phyloP scores from a whole-genome alignment of 2,888 invertebrate genomes.

The Standfussiana lucernea region DNA sequence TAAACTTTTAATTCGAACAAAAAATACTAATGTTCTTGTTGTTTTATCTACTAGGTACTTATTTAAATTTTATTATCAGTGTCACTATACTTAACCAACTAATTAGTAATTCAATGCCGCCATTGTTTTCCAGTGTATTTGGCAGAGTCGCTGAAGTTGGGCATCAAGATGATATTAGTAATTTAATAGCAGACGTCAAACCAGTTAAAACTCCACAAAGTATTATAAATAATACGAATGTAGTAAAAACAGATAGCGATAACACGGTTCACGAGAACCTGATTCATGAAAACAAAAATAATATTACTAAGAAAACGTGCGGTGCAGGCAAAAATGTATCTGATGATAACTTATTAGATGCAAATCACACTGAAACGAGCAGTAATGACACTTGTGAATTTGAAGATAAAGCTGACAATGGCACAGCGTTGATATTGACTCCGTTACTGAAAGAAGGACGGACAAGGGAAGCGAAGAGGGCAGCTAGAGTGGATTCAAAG shows the following conservation, averaged over 20 bases:
- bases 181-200: slow-evolving; percentile 54
- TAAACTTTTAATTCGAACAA: neutral
- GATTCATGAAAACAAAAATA: slow-evolving; percentile 26
- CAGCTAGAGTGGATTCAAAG: slow-evolving; percentile 75
- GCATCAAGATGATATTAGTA: slow-evolving; percentile 59
- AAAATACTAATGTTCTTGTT: slow-evolving; percentile 12
- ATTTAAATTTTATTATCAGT: slow-evolving; percentile 24
- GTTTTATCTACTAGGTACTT: neutral
- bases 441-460: slow-evolving; percentile 81
- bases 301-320: slow-evolving; percentile 49
- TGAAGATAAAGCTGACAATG: slow-evolving; percentile 71
- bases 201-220: slow-evolving; percentile 39
- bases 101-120: slow-evolving; percentile 24
- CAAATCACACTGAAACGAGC: slow-evolving; percentile 45
- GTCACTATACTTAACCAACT: slow-evolving; percentile 11
- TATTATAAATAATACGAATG: slow-evolving; percentile 36
- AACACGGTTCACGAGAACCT: slow-evolving; percentile 36
- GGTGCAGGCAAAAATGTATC: slow-evolving; percentile 50
- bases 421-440: slow-evolving; percentile 82
- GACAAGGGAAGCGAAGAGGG: slow-evolving; percentile 81
- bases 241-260: slow-evolving; percentile 46
- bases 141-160: slow-evolving; percentile 72
- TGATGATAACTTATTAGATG: slow-evolving; percentile 58
- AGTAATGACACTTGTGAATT: slow-evolving; percentile 56
- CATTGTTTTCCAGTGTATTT: slow-evolving; percentile 73